Base-by-base conservation (phyloP, 2,797 vertebrate species). In the Macrochelys suwanniensis region DNA sequence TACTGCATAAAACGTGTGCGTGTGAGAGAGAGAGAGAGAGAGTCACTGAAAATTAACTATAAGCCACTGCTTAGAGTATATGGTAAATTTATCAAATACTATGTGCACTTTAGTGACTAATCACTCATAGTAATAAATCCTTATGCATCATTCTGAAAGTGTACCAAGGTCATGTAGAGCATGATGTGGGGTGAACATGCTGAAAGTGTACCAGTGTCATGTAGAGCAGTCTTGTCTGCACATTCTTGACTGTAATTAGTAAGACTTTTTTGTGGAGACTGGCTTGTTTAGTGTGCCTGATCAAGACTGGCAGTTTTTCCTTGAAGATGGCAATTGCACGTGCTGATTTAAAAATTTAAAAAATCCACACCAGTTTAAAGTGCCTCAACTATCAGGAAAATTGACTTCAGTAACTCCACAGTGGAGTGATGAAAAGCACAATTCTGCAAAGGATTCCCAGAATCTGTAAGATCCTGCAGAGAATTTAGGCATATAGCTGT, bases 171-270 rank as follows among this genome's bases (percentile, higher is more conserved):
- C 4, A 8, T 65, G 16, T 65, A n/a, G 10, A 26, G 31, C 90
- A 53, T 56, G 9, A 56, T 4, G 9, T 11, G 54, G 9, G 54
- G 8, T 56, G 54, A 56, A 56, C n/a, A 87, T 12, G 0, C 47
- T 89, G 2, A 11, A 33, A 94, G 50, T 80, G 86, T 84, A 90
- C 85, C n/a, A 31, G 49, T 68, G 57, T 54, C 5, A 9, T 71
- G 19, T 42, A 42, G 11, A 26, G 23, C 90, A 54, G 89, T 82
- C 6, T 82, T 93, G 59, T 81, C 31, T 57, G 51, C 85, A 95
- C 42, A 31, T 89, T 96, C 45, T 88, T 93, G 90, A 71, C 90
- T 80, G 13, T n/a, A 31, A 13, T 88, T 56, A 92, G 74, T 82
- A 93, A 82, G 65, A 78, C 84, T 51, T 91, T 61, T 79, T 65